Base-by-base conservation (phyloP, 2,888 invertebrate genomes). In the Diplazon laetatorius region DNA sequence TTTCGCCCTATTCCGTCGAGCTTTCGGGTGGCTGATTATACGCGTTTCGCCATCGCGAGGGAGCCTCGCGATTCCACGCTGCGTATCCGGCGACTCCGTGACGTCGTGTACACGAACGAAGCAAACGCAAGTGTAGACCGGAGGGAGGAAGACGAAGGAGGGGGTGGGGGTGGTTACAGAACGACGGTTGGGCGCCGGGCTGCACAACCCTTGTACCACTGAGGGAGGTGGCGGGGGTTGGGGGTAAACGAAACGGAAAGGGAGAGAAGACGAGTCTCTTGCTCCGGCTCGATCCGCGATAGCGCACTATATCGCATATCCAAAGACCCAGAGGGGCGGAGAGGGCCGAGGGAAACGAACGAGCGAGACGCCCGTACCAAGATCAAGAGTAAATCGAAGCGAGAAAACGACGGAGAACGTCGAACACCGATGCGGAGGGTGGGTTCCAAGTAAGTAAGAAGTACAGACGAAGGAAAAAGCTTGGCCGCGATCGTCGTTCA, bases 181-280 rank as follows among this genome's bases (percentile, higher is more conserved):
- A 48, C 18, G 82, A 78, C 81, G 83, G 82, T 81, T 80, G 25
- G 78, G 76, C 66, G 78, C 81, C 71, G 85, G 86, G 84, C 88
- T 89, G 87, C 87, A 87, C 89, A 90, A 88, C 90, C 90, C 89
- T 90, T 88, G 86, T 87, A 86, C n/a, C 85, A 30, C 30, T 87
- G 84, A 85, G 84, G 77, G 82, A 82, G 82, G 70, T n/a, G 76
- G 74, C 50, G 78, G 68, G n/a, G n/a, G n/a, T n/a, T n/a, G n/a
- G n/a, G n/a, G n/a, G n/a, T n/a, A n/a, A n/a, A 50, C 60, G 71
- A 62, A 63, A 59, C 63, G 72, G 66, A 55, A 63, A 77, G 80
- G 60, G 73, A 76, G 69, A 59, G 75, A 66, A 71, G 55, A 62
- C 76, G 52, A 42, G 75, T 46, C 60, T 46, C 60, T 75, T 62